These are phyloP conservation scores for Cheirogaleus medius DNA, from an alignment of 2,113 vertebrate species.

Conservation along the genomic window DNA sequence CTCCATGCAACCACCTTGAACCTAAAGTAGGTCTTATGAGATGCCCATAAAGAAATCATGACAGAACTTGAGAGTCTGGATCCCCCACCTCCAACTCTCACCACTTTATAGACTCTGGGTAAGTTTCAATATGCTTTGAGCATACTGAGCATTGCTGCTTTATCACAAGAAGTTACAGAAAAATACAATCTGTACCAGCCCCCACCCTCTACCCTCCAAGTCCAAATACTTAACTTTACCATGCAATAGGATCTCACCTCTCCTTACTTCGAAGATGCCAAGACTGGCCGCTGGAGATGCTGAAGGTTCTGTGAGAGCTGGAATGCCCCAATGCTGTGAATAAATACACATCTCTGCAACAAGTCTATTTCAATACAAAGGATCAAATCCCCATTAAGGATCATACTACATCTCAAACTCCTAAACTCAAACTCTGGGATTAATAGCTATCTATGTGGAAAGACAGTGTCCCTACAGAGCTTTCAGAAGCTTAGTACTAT, in stretches of 20 bases:
- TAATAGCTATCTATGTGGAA: conserved; percentile 29
- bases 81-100: background rate
- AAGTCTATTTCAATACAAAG: conserved; percentile 64
- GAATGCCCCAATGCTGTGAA: conserved; percentile 80
- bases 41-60: conserved; percentile 38
- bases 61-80: background rate
- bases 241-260: conserved; percentile 74
- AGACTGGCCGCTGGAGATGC: conserved; percentile 75
- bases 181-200: conserved; percentile 1
- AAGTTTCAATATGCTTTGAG: conserved; percentile 32
- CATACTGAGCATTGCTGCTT: background rate
- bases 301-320: conserved; percentile 77
- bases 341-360: conserved; percentile 77
- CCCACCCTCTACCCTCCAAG: conserved; percentile 14
- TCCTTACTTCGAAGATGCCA: conserved; percentile 80
- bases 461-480: background rate
- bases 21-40: background rate
- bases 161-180: conserved; percentile 8
- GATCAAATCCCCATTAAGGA: conserved; percentile 50
- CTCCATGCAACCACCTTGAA: background rate
- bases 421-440: conserved; percentile 37
- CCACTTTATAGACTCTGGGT: background rate
- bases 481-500: conserved; percentile 8
- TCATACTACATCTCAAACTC: background rate
- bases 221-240: conserved; percentile 38